These are phyloP conservation scores for Gari tellinella DNA, from an alignment of 2,888 invertebrate species.

Conservation along the genomic window DNA sequence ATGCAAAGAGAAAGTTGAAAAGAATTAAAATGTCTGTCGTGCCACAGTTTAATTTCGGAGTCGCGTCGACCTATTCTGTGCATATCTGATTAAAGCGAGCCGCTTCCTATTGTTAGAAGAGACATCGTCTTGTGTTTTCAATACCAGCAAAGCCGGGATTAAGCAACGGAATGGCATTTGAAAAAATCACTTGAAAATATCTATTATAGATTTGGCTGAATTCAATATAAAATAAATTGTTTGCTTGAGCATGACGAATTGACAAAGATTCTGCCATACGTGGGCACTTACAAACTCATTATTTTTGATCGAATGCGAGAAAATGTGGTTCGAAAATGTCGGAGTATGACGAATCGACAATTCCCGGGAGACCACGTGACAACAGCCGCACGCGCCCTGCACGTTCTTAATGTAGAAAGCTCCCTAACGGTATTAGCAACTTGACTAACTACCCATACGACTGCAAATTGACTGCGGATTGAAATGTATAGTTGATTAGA, in stretches of 20 bases:
- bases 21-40: conserved; percentile 31
- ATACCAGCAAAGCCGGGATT: conserved; percentile 36
- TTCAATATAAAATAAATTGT: conserved; percentile 70
- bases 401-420: conserved; percentile 35
- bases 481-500: conserved; percentile 16
- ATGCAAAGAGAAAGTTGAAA: conserved; percentile 27
- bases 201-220: conserved; percentile 48
- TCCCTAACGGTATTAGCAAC: conserved; percentile 33
- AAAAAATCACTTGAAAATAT: conserved; percentile 35
- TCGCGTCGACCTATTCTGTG: conserved; percentile 54
- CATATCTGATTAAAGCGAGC: conserved; percentile 52
- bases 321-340: conserved; percentile 56
- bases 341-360: conserved; percentile 55
- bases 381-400: conserved; percentile 52
- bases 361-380: conserved; percentile 56
- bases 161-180: conserved; percentile 32
- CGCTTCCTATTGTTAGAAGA: conserved; percentile 38
- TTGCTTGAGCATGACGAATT: conserved; percentile 51
- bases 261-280: conserved; percentile 61
- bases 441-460: conserved; percentile 42
- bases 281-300: conserved; percentile 65
- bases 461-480: conserved; percentile 51
- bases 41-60: conserved; percentile 43
- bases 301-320: conserved; percentile 53
- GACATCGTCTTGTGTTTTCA: conserved; percentile 6